phyloP scores from a whole-genome alignment of 2,113 vertebrate species.

The Poecilia latipinna region DNA sequence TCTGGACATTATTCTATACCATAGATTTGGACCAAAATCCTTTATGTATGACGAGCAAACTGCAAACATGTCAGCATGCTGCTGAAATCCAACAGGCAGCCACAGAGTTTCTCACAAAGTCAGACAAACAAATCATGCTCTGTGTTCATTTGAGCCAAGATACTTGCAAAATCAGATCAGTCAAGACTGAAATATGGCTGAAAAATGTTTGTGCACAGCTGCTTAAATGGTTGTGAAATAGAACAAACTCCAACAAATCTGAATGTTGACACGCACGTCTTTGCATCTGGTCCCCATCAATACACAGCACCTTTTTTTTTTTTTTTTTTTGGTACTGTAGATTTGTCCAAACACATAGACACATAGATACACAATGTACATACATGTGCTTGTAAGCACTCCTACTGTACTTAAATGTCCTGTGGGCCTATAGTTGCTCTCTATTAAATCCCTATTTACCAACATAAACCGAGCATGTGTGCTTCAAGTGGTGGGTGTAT shows the following conservation, averaged over 20 bases:
- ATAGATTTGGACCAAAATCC: neutral
- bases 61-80: neutral
- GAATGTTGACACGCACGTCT: slow-evolving; percentile 16
- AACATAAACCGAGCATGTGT: slow-evolving; percentile 16
- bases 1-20: neutral
- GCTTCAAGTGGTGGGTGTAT: slow-evolving; percentile 6
- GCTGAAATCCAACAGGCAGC: neutral
- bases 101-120: neutral
- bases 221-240: neutral
- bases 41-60: neutral
- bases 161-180: neutral
- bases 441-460: slow-evolving; percentile 35
- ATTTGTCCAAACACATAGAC: slow-evolving; percentile 11
- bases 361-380: slow-evolving; percentile 10
- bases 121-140: neutral
- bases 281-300: slow-evolving; percentile 9
- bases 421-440: slow-evolving; percentile 5
- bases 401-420: neutral
- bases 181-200: neutral
- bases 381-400: slow-evolving; percentile 10
- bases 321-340: slow-evolving; percentile 12
- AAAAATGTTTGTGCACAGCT: neutral
- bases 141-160: neutral
- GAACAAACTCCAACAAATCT: neutral
- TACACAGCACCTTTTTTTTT: neutral